A percentile compares a stretch with the other conserved stretches of the same genome.
Conservation (phyloP, 2,888 invertebrate species). For the Gisinianus flammeolus region DNA sequence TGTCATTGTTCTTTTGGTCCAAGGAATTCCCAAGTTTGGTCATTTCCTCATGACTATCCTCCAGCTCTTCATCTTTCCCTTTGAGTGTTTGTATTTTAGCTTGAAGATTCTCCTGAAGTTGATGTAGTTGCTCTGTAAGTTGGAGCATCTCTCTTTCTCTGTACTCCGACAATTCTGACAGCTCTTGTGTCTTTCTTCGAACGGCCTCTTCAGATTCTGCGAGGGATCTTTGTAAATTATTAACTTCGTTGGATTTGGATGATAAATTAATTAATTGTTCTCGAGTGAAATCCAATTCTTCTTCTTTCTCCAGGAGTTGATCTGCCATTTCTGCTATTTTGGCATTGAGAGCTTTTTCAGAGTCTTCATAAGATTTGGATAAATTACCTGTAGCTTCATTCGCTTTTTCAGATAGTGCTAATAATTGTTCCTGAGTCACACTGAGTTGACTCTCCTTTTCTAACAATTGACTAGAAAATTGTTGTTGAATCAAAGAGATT, state of each 20-base stretch:
- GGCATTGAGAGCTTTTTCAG: not conserved
- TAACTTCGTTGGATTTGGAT: slow-evolving; percentile 41
- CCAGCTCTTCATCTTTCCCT: slow-evolving; percentile 37
- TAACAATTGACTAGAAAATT: not conserved
- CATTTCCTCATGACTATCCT: slow-evolving; percentile 29
- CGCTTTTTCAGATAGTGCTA: not conserved
- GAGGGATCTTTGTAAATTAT: slow-evolving; percentile 46
- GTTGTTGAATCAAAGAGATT: not conserved
- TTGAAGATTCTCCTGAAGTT: not conserved
- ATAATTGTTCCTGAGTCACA: slow-evolving; percentile 60
- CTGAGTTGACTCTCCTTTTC: slow-evolving; percentile 60
- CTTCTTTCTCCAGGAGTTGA: slow-evolving; percentile 30
- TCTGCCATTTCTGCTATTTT: not conserved
- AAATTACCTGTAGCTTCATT: not conserved
- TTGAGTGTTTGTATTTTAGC: not conserved
- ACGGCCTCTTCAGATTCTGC: slow-evolving; percentile 31
- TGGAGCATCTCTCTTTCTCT: not conserved
- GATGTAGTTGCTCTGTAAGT: not conserved
- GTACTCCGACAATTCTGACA: not conserved
- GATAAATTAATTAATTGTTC: slow-evolving; percentile 28
- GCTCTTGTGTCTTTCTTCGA: not conserved
- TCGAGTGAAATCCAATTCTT: slow-evolving; percentile 33
- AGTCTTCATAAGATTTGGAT: not conserved
- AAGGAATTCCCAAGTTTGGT: slow-evolving; percentile 6
- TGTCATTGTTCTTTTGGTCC: slow-evolving; percentile 20